phyloP scores from a whole-genome alignment of 2,797 vertebrate genomes.

The Falco concolor region DNA sequence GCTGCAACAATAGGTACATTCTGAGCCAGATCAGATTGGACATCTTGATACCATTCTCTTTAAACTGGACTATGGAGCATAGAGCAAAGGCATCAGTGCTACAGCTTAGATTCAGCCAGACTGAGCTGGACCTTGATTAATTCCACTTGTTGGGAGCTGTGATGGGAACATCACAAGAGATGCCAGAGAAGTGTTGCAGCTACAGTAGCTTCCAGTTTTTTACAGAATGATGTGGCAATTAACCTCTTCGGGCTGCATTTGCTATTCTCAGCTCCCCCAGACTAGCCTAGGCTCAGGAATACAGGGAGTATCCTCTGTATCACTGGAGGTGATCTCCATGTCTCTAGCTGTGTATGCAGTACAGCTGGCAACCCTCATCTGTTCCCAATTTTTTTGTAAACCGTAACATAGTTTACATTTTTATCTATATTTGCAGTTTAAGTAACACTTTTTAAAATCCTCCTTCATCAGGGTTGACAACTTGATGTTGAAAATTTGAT shows the following conservation, averaged over 20 bases:
- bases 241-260: background rate
- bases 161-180: background rate
- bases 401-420: background rate
- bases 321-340: fast-evolving
- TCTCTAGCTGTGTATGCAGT: background rate
- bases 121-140: background rate
- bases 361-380: background rate
- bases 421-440: background rate
- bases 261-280: background rate
- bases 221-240: background rate
- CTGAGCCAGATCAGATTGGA: fast-evolving
- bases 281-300: background rate
- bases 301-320: background rate
- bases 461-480: background rate
- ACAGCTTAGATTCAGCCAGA: background rate
- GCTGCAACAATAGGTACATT: background rate
- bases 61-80: background rate
- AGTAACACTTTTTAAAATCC: background rate
- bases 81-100: background rate
- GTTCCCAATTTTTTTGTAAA: background rate
- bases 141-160: background rate
- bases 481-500: background rate
- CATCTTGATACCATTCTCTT: background rate
- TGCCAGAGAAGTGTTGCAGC: background rate
- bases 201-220: background rate